phyloP scores from a whole-genome alignment of 2,113 vertebrate genomes.

The Tragelaphus imberbis region DNA sequence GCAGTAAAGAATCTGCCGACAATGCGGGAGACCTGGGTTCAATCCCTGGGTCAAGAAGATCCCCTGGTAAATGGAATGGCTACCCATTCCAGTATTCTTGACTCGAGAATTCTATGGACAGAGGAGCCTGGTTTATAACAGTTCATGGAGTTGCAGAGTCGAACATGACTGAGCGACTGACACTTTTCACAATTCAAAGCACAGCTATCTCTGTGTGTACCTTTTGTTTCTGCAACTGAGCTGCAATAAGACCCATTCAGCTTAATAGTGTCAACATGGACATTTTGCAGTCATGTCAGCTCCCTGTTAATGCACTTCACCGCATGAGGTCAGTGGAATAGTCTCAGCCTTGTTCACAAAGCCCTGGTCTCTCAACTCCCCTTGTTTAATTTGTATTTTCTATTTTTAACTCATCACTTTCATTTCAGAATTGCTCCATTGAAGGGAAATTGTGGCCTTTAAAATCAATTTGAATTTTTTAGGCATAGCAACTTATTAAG shows the following conservation, averaged over 20 bases:
- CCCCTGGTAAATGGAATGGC: neutral
- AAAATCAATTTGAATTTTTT: neutral
- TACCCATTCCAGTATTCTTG: neutral
- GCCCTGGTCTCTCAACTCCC: neutral
- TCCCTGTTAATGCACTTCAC: neutral
- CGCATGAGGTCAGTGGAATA: neutral
- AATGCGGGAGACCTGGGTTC: neutral
- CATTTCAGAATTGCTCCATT: constrained; percentile 17
- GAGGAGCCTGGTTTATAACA: neutral
- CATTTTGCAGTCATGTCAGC: neutral
- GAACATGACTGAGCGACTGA: neutral
- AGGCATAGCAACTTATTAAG: neutral
- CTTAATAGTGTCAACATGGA: neutral
- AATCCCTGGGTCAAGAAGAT: neutral
- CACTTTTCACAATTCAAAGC: neutral
- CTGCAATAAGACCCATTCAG: neutral
- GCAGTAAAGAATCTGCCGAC: neutral
- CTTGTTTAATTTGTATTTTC: neutral
- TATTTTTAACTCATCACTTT: constrained; percentile 24
- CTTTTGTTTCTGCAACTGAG: neutral
- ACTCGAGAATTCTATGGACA: neutral
- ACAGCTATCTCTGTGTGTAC: neutral
- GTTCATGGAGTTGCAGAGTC: neutral
- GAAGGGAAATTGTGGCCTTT: neutral
- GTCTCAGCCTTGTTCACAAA: neutral